phyloP scores from a whole-genome alignment of 2,888 invertebrate genomes.

The Entomobrya proxima region DNA sequence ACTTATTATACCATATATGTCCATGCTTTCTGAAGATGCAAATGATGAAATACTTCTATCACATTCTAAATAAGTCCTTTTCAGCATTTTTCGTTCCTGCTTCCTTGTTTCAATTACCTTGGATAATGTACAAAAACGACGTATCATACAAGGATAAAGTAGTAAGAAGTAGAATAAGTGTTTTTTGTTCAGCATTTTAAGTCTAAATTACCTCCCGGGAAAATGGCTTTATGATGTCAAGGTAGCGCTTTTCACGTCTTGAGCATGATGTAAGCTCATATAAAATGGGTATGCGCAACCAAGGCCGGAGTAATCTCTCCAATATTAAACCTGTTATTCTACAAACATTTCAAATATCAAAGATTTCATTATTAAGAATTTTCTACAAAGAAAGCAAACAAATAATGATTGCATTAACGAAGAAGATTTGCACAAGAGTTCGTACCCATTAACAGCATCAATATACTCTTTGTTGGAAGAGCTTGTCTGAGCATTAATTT shows the following conservation, averaged over 20 bases:
- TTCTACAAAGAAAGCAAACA: no score
- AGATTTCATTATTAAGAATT: no score
- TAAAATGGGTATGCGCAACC: slow-evolving; percentile 7
- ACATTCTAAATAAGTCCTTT: background rate
- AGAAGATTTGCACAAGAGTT: background rate
- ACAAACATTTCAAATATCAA: background rate
- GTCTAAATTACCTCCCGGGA: background rate
- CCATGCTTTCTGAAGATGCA: background rate
- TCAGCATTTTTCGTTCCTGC: slow-evolving; percentile 77
- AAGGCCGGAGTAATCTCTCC: slow-evolving; percentile 21
- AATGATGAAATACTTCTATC: background rate
- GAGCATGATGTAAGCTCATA: background rate
- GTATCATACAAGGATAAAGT: no score
- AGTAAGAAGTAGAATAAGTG: background rate
- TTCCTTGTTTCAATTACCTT: slow-evolving; percentile 76
- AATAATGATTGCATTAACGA: background rate
- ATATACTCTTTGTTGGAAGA: slow-evolving; percentile 81
- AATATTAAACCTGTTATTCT: background rate
- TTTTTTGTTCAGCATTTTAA: background rate
- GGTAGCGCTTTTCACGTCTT: background rate
- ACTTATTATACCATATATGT: background rate
- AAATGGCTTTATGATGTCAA: background rate
- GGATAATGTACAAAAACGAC: slow-evolving; percentile 47
- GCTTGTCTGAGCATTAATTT: slow-evolving; percentile 81
- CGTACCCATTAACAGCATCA: slow-evolving; percentile 80